Evolutionary conservation across 2,888 invertebrate species (phyloP), one percentile per base, ranked within the genome.

Genomic region (Chaetogeoica ovagalla): DNA sequence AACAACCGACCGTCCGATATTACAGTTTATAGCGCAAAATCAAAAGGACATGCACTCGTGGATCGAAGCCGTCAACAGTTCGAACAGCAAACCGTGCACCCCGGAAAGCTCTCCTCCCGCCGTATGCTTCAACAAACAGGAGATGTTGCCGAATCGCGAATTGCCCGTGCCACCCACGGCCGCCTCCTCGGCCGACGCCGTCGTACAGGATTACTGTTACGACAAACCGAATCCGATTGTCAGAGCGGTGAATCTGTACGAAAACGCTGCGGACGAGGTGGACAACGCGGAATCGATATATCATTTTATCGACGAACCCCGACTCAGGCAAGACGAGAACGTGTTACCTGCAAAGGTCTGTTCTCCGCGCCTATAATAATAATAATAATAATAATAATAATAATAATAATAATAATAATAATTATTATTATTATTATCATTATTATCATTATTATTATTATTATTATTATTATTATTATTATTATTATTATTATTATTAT

Each of bases 11-110:
- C 43, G 4, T 48, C 48, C n/a, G 17, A 19, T 30, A 37, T 55
- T 1, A 6, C 83, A 85, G 85, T 85, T 85, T 66, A 83, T 83
- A 15, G 84, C 85, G 30, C 81, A 83, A 37, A 84, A 83, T 57
- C 81, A 83, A 52, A 83, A 83, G 13, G 85, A 85, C 48, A 84
- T 85, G 84, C 82, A 83, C 1, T 83, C 83, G 30, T 85, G 85
- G 85, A 82, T 85, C 11, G 73, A 82, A 30, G 83, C 84, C 6
- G 83, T 84, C 71, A 82, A 82, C 65, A 82, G 83, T 30, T 70
- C 75, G 11, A 70, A 21, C 52, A 82, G 60, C 52, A 79, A 76
- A 21, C 23, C 55, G 17, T 57, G 76, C 39, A 68, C 55, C 8
- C 75, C 81, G 19, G 68, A 76, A 39, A 55, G 71, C 30, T 81